phyloP scores from a whole-genome alignment of 1,140 invertebrate species.

The Ostrea edulis region DNA sequence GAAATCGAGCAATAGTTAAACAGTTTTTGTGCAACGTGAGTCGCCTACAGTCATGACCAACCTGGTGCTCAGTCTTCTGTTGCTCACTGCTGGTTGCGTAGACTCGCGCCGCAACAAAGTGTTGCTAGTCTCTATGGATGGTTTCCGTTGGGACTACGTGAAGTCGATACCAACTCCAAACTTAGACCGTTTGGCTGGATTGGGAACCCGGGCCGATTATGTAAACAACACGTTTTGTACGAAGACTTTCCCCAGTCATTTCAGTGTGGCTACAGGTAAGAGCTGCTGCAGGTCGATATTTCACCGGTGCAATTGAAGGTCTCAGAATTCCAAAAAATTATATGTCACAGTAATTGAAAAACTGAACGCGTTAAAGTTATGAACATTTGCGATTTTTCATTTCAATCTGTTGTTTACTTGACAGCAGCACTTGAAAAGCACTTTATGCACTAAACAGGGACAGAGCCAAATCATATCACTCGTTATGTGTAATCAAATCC shows the following conservation, averaged over 20 bases:
- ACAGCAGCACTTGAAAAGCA: too few relatives aligned
- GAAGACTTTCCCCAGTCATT: slow-evolving; percentile 90
- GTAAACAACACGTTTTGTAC: slow-evolving; percentile 84
- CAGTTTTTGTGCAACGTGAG: neutral
- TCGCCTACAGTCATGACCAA: neutral
- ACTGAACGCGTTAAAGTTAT: neutral
- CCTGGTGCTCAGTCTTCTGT: neutral
- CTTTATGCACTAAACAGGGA: too few relatives aligned
- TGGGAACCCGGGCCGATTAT: slow-evolving; percentile 69
- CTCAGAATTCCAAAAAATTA: too few relatives aligned
- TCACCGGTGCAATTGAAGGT: too few relatives aligned
- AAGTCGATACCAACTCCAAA: slow-evolving; percentile 70
- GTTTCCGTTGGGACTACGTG: slow-evolving; percentile 78
- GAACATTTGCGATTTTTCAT: neutral
- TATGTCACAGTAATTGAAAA: too few relatives aligned
- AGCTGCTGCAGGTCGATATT: neutral
- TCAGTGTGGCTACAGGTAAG: slow-evolving; percentile 87
- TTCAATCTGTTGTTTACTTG: neutral
- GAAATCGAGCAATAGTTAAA: neutral
- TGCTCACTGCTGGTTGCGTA: neutral
- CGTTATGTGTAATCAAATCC: too few relatives aligned
- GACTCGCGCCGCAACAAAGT: slow-evolving; percentile 65
- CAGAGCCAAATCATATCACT: too few relatives aligned
- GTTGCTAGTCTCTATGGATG: slow-evolving; percentile 79
- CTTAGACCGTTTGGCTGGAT: slow-evolving; percentile 71